A percentile compares a stretch with the other conserved stretches of the same genome.
Conservation (phyloP, 2,113 vertebrate species). For the Plectropomus leopardus region DNA sequence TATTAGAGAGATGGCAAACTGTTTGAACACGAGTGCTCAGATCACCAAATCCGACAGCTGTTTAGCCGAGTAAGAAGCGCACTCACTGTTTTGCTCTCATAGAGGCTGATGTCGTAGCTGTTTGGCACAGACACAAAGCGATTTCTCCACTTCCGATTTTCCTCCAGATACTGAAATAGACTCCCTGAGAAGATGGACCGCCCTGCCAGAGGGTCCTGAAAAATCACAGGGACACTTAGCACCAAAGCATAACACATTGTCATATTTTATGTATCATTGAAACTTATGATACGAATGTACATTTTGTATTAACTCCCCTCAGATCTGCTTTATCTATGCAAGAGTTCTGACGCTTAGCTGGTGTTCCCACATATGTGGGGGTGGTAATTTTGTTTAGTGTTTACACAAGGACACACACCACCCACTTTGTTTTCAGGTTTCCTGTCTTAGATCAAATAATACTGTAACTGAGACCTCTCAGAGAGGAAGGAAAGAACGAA, state of each 20-base stretch:
- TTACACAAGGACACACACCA: constrained; percentile 52
- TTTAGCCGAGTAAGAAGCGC: background rate
- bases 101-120: constrained; percentile 90
- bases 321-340: background rate
- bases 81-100: constrained; percentile 91
- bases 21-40: background rate
- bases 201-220: constrained; percentile 90
- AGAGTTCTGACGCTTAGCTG: background rate
- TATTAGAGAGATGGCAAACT: constrained; percentile 62
- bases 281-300: background rate
- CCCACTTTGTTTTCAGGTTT: constrained; percentile 57
- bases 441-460: constrained; percentile 61
- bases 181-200: constrained; percentile 93
- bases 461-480: constrained; percentile 7
- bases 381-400: constrained; percentile 38
- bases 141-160: constrained; percentile 95
- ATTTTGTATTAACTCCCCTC: background rate
- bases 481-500: constrained; percentile 24
- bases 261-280: background rate
- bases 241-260: background rate
- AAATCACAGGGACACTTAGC: background rate
- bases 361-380: constrained; percentile 11
- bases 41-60: background rate
- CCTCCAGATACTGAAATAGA: constrained; percentile 94
- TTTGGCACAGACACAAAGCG: constrained; percentile 91